Base-by-base conservation (phyloP, 2,888 invertebrate species). In the Micropterix aruncella region DNA sequence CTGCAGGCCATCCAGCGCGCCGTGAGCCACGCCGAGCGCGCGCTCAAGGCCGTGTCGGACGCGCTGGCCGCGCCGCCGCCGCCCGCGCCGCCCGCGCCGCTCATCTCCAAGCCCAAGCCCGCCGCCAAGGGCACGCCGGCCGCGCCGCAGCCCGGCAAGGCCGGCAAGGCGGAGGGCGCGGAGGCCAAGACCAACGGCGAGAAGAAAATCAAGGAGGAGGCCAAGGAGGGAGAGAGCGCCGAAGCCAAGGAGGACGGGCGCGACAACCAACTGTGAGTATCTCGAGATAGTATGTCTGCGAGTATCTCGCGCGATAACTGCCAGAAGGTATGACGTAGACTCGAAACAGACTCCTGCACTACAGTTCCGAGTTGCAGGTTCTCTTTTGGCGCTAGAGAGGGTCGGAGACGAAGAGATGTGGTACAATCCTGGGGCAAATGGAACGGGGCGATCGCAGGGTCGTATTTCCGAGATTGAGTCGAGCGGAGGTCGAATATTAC, bases 11-110 rank as follows among this genome's bases (percentile, higher is more conserved):
- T 96, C 46, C 95, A 96, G 64, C 84, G 87, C 55, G 86, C 89
- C 52, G 94, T 96, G 12, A 86, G 88, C 2, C 87, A 91, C 59
- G 89, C 92, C 15, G 97, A 99, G 68, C 83, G 87, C 50, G 91
- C 94, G 19, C 74, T 99, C 50, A 97, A 96, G 69, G 79, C 85
- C 54, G 93, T 96, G 2, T 93, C 94, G 1, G 96, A 97, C 65
- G 77, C 84, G 48, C 74, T 93, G 55, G 82, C 85, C 2, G 86
- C 84, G 47, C 60, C 57, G n/a, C 14, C 38, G 5, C n/a, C 38
- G 16, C 16, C n/a, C n/a, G n/a, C n/a, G n/a, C n/a, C n/a, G n/a
- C n/a, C n/a, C n/a, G 12, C 19, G 18, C 19, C 5, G 7, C n/a
- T 19, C 3, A 2, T 18, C 3, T 27, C 40, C 3, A 19, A 44